Evolutionary conservation across 1,140 invertebrate species (phyloP).

Genomic region (Zaprionus nigranus): DNA sequence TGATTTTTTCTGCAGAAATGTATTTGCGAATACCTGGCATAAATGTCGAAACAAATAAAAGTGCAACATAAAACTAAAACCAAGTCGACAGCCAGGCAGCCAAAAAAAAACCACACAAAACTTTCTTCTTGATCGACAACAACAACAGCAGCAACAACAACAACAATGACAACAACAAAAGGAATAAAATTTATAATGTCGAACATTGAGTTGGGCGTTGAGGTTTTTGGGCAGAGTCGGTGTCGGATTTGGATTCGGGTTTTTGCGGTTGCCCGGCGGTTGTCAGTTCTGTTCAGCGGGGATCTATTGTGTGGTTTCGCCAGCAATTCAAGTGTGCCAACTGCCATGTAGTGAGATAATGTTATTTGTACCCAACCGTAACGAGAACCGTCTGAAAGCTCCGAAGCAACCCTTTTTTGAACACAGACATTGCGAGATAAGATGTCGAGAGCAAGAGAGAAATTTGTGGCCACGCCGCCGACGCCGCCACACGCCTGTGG

Average conservation of each 20-base stretch:
- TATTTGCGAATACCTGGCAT: conserved; percentile 44
- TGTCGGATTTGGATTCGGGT: neutral
- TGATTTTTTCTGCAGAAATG: conserved; percentile 59
- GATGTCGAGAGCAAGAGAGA: conserved; percentile 15
- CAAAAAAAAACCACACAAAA: conserved; percentile 58
- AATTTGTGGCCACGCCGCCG: conserved; percentile 27
- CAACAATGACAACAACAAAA: conserved; percentile 3
- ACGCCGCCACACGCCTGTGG: neutral
- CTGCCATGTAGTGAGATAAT: conserved; percentile 70
- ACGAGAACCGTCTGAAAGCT: conserved; percentile 36
- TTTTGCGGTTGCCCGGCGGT: conserved; percentile 3
- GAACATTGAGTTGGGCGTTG: conserved; percentile 15
- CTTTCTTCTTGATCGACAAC: conserved; percentile 36
- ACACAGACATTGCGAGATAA: conserved; percentile 24
- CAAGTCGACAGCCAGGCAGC: conserved; percentile 62
- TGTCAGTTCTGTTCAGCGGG: conserved; percentile 7
- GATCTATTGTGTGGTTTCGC: conserved; percentile 72
- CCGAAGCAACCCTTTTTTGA: conserved; percentile 61
- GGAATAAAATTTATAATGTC: conserved; percentile 51
- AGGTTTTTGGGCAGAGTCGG: neutral
- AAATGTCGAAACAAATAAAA: conserved; percentile 78
- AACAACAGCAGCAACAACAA: conserved; percentile 9
- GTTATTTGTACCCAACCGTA: conserved; percentile 61
- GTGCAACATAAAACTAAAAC: conserved; percentile 69
- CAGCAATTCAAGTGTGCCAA: conserved; percentile 75